phyloP scores from a whole-genome alignment of 2,888 invertebrate genomes.

The Ichneumon xanthorius region DNA sequence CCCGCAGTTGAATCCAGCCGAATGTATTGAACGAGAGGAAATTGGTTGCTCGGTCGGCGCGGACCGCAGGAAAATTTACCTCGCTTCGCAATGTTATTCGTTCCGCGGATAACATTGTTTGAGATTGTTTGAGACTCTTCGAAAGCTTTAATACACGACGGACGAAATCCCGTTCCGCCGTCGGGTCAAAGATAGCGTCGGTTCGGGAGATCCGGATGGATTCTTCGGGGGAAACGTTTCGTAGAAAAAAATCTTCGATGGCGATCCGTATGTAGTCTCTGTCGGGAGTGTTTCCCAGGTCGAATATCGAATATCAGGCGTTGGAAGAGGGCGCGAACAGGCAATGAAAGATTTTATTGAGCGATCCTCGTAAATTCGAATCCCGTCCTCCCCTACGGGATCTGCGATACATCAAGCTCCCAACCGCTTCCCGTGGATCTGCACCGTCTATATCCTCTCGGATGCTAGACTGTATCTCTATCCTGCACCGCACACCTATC shows the following conservation, averaged over 20 bases:
- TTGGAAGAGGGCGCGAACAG: slow-evolving; percentile 35
- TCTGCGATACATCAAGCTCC: slow-evolving; percentile 60
- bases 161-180: neutral
- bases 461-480: slow-evolving; percentile 24
- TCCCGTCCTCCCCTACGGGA: slow-evolving; percentile 56
- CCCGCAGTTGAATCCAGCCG: neutral
- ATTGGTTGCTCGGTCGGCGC: neutral
- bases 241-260: neutral
- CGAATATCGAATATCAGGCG: slow-evolving; percentile 29
- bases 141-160: neutral
- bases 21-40: slow-evolving; percentile 2
- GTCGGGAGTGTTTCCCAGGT: slow-evolving; percentile 7
- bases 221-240: neutral
- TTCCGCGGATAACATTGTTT: neutral
- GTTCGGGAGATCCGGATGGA: neutral
- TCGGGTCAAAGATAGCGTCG: neutral
- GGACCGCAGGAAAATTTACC: neutral
- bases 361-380: slow-evolving; percentile 76
- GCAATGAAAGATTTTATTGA: slow-evolving; percentile 74
- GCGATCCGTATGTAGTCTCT: slow-evolving; percentile 6
- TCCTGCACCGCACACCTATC: slow-evolving; percentile 30
- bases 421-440: slow-evolving; percentile 12
- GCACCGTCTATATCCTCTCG: slow-evolving; percentile 11
- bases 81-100: neutral
- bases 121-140: neutral